These are phyloP conservation scores for Drosophila neonasuta DNA, from an alignment of 2,888 invertebrate species.

Conservation along the genomic window DNA sequence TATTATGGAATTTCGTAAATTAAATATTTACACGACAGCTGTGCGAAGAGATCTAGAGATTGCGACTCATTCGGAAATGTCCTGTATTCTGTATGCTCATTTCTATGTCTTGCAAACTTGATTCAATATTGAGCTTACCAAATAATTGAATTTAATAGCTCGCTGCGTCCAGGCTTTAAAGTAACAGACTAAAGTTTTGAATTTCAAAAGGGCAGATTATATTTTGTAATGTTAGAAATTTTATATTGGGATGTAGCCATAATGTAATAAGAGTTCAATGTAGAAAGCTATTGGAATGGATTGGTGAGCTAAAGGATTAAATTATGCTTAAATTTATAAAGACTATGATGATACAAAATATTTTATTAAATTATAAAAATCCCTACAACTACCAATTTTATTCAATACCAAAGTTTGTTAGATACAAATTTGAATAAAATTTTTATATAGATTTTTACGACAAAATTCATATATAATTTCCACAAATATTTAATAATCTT, in stretches of 20 bases:
- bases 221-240: not conserved
- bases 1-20: slow-evolving; percentile 74
- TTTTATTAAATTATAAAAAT: not conserved
- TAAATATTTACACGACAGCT: slow-evolving; percentile 75
- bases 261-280: not conserved
- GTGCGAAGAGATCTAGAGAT: slow-evolving; percentile 59
- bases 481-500: too few relatives aligned
- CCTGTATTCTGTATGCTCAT: not conserved
- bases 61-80: slow-evolving; percentile 7
- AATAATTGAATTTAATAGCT: slow-evolving; percentile 69
- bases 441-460: too few relatives aligned
- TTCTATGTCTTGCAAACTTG: slow-evolving; percentile 18
- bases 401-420: too few relatives aligned
- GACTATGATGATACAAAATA: not conserved
- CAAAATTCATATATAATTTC: too few relatives aligned
- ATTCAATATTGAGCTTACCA: slow-evolving; percentile 56
- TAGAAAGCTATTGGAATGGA: too few relatives aligned
- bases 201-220: not conserved
- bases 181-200: not conserved
- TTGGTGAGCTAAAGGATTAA: not conserved
- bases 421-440: too few relatives aligned
- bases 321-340: not conserved
- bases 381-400: too few relatives aligned
- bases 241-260: not conserved
- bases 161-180: slow-evolving; percentile 32